Percentiles rank a stretch among this genome's conserved stretches.
These are phyloP conservation scores for Monochamus alternatus DNA, from an alignment of 2,888 invertebrate species.

Conservation along the genomic window DNA sequence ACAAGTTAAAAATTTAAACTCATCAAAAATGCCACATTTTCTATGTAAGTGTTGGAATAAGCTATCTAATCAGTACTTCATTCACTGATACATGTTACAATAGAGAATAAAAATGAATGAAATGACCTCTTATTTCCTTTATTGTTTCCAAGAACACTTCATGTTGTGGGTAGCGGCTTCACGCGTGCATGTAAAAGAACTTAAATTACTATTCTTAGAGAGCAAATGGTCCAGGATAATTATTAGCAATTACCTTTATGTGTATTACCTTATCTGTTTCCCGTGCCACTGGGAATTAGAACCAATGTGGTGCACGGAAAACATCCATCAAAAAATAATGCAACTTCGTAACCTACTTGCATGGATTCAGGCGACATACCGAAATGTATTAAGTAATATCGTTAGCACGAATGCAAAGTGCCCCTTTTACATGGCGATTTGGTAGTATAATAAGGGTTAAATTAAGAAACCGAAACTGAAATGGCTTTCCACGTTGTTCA, in stretches of 20 bases:
- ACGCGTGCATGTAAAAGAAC: too few relatives aligned
- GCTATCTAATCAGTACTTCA: too few relatives aligned
- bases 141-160: too few relatives aligned
- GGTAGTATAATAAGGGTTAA: background rate
- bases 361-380: conserved; percentile 2
- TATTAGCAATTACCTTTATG: conserved; percentile 1
- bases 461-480: background rate
- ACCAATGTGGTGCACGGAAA: background rate
- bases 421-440: background rate
- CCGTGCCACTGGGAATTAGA: background rate
- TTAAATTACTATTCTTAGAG: background rate
- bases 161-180: too few relatives aligned
- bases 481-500: too few relatives aligned
- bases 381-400: background rate
- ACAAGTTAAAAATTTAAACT: too few relatives aligned
- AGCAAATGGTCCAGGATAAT: background rate
- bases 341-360: conserved; percentile 1
- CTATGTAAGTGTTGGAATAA: too few relatives aligned
- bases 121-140: too few relatives aligned
- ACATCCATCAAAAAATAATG: background rate
- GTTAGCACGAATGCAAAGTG: background rate
- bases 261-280: background rate
- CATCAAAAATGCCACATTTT: too few relatives aligned
- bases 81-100: too few relatives aligned
- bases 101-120: too few relatives aligned